Evolutionary conservation across 2,113 vertebrate species (phyloP), one percentile per base, ranked within the genome.

Genomic region (Danionella cerebrum): DNA sequence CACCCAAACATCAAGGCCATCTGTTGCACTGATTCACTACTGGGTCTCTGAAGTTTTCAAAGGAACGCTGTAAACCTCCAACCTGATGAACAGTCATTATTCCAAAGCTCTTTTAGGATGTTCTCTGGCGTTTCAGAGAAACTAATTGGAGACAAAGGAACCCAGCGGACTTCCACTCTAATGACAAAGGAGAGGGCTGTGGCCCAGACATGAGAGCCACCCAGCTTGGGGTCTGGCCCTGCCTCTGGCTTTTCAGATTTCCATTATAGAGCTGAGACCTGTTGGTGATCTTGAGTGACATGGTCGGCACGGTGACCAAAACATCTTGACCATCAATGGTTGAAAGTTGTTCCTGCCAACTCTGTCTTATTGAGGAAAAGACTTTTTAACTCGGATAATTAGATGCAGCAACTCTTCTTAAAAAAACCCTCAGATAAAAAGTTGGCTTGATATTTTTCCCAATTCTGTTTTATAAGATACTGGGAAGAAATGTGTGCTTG

Each of bases 81-180:
- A 69, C 52, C 70, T 83, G 82, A 85, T 87, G 85, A 84, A 79
- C 78, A 83, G 84, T 86, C 80, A 87, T 89, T 87, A 86, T 84
- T 86, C 80, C 80, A 85, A 82, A 77, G 79, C 79, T 72, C 73
- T 75, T 86, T 86, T 81, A 86, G 83, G 79, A 82, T 80, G 81
- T 77, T 80, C 81, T 76, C 67, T 35, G 42, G 33, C 75, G 80
- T 79, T 76, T 83, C 80, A 76, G 76, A 84, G 76, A 85, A 81
- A 79, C 85, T 88, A 88, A 87, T 89, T 87, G 84, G 78, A 88
- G 85, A 86, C 85, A 83, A 86, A 86, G 76, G 80, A 84, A 82
- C 70, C 69, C 41, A 66, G 65, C 68, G 16, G 51, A 73, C 81
- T 83, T 82, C 83, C 82, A 75, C 64, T 53, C 8, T 75, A 78